A percentile compares a stretch with the other conserved stretches of the same genome.
phyloP scores from a whole-genome alignment of 2,888 invertebrate species.

The Acanthosepion esculentum region DNA sequence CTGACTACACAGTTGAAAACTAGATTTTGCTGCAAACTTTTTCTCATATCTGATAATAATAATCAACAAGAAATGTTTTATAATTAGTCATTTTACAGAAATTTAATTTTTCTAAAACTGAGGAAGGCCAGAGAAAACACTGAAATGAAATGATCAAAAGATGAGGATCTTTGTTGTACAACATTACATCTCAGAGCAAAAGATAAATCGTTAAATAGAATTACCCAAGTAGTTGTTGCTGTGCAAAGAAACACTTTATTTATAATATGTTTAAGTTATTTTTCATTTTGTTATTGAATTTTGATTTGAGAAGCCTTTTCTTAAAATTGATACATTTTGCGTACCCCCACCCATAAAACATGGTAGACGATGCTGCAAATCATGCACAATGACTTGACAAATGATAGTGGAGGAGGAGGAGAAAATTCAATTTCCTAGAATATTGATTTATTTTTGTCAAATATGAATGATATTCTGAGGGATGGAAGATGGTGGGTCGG shows the following conservation, averaged over 20 bases:
- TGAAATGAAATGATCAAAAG: no score
- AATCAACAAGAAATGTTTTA: no score
- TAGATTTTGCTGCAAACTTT: no score
- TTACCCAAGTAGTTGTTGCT: not conserved
- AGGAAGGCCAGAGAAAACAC: no score
- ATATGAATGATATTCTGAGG: not conserved
- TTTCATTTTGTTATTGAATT: not conserved
- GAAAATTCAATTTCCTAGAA: not conserved
- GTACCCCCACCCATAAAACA: not conserved
- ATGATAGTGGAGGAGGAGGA: not conserved
- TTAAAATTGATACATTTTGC: not conserved
- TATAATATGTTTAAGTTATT: not conserved
- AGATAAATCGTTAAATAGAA: no score
- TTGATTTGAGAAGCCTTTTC: not conserved
- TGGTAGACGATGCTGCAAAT: not conserved
- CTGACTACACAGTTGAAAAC: no score
- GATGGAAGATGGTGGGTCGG: not conserved
- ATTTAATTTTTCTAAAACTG: no score
- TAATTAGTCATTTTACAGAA: no score
- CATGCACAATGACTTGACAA: not conserved
- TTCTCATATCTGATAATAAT: no score
- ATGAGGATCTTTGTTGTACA: no score
- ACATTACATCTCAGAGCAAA: no score
- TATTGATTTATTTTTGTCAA: conserved; percentile 33
- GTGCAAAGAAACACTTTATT: not conserved